Percentiles rank a stretch among this genome's conserved stretches.
Conservation (phyloP, 2,113 vertebrate genomes). For the Sinosuthora webbiana region DNA sequence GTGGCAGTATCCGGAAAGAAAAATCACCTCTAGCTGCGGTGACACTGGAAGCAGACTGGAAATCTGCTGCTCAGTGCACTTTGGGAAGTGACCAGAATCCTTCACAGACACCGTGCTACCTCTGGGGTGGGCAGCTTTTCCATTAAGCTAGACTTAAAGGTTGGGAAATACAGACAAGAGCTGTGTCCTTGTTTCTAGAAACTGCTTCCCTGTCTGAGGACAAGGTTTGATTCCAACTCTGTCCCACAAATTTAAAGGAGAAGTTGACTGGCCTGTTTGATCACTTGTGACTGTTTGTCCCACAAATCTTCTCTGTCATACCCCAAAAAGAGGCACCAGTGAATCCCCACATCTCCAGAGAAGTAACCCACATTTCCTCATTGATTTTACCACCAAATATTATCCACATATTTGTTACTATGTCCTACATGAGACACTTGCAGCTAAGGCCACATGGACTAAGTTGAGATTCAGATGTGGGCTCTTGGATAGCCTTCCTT, state of each 20-base stretch:
- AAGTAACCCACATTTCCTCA: not conserved
- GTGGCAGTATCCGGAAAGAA: not conserved
- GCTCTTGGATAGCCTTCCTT: not conserved
- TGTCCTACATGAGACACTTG: not conserved
- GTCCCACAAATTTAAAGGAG: not conserved
- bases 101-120: fast-evolving
- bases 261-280: not conserved
- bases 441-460: not conserved
- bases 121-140: not conserved
- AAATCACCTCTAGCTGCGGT: not conserved
- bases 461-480: fast-evolving
- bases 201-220: not conserved
- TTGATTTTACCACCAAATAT: not conserved
- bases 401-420: not conserved
- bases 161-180: not conserved
- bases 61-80: not conserved
- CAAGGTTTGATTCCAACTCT: not conserved
- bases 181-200: not conserved
- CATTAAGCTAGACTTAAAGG: not conserved
- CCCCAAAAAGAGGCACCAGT: not conserved
- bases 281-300: not conserved
- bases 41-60: not conserved
- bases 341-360: not conserved
- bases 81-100: not conserved
- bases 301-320: not conserved